These are phyloP conservation scores for Mayetiola destructor DNA, from an alignment of 2,888 invertebrate genomes.

Conservation along the genomic window DNA sequence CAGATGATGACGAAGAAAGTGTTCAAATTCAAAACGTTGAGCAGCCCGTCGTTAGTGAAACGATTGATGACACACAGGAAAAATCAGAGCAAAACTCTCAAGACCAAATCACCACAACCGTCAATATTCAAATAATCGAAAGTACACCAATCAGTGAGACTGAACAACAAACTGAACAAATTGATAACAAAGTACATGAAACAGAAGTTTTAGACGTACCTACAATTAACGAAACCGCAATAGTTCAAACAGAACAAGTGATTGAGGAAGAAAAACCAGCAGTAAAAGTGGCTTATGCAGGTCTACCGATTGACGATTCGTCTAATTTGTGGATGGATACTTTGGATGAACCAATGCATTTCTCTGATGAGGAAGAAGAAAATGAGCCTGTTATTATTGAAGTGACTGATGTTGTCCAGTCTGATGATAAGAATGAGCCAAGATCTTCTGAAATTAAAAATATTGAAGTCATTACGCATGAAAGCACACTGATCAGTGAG, in stretches of 20 bases:
- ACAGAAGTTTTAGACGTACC: no score
- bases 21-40: not conserved
- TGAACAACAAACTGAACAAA: not conserved
- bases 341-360: slow-evolving; percentile 28
- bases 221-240: no score
- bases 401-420: not conserved
- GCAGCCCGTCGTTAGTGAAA: no score
- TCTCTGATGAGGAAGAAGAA: slow-evolving; percentile 29
- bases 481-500: no score
- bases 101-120: not conserved
- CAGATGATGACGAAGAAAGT: slow-evolving; percentile 22
- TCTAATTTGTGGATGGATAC: slow-evolving; percentile 29
- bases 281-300: slow-evolving; percentile 21
- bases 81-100: not conserved
- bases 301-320: slow-evolving; percentile 26
- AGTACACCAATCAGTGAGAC: not conserved
- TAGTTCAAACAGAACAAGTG: not conserved
- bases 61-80: no score
- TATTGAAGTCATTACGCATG: not conserved
- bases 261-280: not conserved
- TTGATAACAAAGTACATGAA: not conserved
- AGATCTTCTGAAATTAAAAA: not conserved
- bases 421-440: not conserved
- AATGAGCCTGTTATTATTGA: slow-evolving; percentile 11
- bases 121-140: not conserved